phyloP scores from a whole-genome alignment of 1,140 invertebrate genomes.

The Caenorhabditis remanei region DNA sequence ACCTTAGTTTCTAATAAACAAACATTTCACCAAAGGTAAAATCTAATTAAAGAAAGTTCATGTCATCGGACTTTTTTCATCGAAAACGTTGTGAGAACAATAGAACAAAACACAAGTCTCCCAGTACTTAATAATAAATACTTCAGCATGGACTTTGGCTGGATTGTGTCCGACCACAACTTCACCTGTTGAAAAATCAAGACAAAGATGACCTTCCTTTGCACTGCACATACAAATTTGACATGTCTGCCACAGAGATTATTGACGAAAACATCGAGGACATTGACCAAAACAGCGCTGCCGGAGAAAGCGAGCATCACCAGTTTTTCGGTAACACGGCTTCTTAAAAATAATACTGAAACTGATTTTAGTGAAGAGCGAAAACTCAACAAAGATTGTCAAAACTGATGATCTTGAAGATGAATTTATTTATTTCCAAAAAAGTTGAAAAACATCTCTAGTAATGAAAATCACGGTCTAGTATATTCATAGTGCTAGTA shows the following conservation, averaged over 20 bases:
- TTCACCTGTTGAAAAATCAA: conserved; percentile 51
- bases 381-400: background rate
- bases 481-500: background rate
- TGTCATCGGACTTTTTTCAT: background rate
- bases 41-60: background rate
- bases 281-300: conserved; percentile 74
- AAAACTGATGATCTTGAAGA: background rate
- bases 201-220: conserved; percentile 70
- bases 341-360: background rate
- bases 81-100: background rate
- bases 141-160: conserved; percentile 76
- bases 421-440: background rate
- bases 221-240: conserved; percentile 77
- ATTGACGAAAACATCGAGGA: conserved; percentile 74
- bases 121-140: background rate
- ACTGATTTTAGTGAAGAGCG: too few species aligned
- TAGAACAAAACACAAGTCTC: background rate
- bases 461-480: too few species aligned
- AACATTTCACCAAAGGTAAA: background rate
- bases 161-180: conserved; percentile 74
- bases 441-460: too few species aligned
- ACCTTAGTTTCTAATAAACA: background rate
- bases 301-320: conserved; percentile 77
- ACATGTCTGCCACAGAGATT: conserved; percentile 69
- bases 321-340: conserved; percentile 73